Evolutionary conservation across 2,797 vertebrate species (phyloP).

Genomic region (Anniella stebbinsi): DNA sequence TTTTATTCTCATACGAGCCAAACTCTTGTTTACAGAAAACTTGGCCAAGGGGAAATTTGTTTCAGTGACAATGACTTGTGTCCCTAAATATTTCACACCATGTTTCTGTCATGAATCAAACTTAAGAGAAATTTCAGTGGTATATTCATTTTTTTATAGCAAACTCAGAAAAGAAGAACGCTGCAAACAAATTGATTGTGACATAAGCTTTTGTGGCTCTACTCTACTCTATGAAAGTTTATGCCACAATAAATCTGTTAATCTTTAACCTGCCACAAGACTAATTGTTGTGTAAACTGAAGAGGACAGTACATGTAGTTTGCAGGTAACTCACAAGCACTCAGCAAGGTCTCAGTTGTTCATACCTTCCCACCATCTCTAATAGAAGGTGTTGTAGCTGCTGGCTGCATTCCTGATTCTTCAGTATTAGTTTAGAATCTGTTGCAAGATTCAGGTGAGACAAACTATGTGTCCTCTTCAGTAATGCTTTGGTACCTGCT

Average conservation of each 20-base stretch:
- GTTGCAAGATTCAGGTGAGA: not conserved
- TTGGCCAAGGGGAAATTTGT: not conserved
- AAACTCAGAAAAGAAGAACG: not conserved
- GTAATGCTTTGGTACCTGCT: not conserved
- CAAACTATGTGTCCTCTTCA: not conserved
- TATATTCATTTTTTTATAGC: not conserved
- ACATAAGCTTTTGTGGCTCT: not conserved
- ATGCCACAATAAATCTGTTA: not conserved
- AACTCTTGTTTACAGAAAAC: not conserved
- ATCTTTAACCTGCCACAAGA: not conserved
- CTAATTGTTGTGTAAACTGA: not conserved
- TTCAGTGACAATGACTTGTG: not conserved
- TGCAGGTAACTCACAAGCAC: not conserved
- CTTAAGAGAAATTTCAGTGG: not conserved
- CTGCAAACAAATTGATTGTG: not conserved
- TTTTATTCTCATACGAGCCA: not conserved
- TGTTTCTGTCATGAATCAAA: not conserved
- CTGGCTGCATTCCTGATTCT: slow-evolving; percentile 4
- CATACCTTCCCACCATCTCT: slow-evolving; percentile 18
- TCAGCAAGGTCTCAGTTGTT: not conserved
- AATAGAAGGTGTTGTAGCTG: not conserved
- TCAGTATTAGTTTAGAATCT: not conserved
- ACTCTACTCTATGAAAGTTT: not conserved
- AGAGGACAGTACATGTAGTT: not conserved
- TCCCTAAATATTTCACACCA: not conserved